Conservation (phyloP, 2,797 vertebrate species). For the Anomalospiza imberbis region DNA sequence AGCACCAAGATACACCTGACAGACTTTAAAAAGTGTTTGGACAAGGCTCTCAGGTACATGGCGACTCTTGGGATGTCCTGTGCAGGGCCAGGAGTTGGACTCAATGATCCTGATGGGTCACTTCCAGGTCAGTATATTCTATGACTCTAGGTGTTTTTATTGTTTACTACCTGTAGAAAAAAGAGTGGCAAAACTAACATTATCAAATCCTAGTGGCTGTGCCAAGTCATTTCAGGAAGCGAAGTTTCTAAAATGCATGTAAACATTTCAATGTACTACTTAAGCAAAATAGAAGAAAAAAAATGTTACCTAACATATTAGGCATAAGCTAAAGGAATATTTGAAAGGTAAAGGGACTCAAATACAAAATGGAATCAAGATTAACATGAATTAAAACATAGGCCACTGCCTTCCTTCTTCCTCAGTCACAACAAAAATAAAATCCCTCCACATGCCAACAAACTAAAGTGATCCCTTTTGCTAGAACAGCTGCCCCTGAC, state of each 20-base stretch:
- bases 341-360: not conserved
- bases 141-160: not conserved
- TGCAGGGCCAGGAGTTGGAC: not conserved
- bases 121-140: not conserved
- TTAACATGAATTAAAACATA: not conserved
- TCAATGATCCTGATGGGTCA: not conserved
- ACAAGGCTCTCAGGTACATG: not conserved
- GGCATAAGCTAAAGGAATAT: not conserved
- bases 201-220: not conserved
- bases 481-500: not conserved
- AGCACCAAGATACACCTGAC: not conserved
- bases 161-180: not conserved
- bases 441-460: not conserved
- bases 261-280: not conserved
- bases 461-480: not conserved
- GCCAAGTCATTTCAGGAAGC: not conserved
- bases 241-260: not conserved
- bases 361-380: not conserved
- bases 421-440: fast-evolving
- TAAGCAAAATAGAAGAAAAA: not conserved
- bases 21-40: not conserved
- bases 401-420: not conserved
- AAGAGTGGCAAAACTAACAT: not conserved
- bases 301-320: not conserved
- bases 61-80: not conserved